phyloP scores from a whole-genome alignment of 2,797 vertebrate species.

The Xenentodon cancila region DNA sequence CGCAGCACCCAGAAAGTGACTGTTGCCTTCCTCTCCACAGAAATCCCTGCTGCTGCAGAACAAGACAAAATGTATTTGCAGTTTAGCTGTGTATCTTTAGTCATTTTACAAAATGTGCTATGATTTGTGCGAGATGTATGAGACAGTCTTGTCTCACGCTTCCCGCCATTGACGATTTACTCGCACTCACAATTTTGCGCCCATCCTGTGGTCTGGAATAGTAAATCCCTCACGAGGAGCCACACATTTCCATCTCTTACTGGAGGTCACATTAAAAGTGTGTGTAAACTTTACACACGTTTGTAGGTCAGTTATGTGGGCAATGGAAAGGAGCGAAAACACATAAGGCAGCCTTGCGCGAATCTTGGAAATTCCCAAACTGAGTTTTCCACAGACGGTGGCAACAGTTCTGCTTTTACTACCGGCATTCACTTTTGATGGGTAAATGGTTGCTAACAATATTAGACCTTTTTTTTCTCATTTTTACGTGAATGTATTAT shows the following conservation, averaged over 20 bases:
- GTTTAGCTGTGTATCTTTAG: no score
- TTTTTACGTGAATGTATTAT: conserved; percentile 30
- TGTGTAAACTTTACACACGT: conserved; percentile 58
- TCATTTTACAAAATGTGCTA: no score
- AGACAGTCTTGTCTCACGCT: not conserved
- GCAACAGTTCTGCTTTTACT: conserved; percentile 25
- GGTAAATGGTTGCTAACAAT: conserved; percentile 33
- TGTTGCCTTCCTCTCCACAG: conserved; percentile 40
- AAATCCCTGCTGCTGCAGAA: conserved; percentile 29
- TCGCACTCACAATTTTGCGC: not conserved
- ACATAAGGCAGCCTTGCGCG: conserved; percentile 39
- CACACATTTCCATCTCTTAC: conserved; percentile 11
- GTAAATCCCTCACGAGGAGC: no score
- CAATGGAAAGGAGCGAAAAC: conserved; percentile 27
- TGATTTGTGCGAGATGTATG: no score
- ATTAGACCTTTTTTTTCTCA: conserved; percentile 9
- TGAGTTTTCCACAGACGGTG: conserved; percentile 65
- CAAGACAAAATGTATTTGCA: not conserved
- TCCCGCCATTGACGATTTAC: not conserved
- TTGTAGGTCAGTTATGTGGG: conserved; percentile 65
- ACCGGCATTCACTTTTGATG: conserved; percentile 50
- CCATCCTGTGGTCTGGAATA: not conserved
- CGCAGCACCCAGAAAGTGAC: conserved; percentile 54
- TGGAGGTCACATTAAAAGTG: conserved; percentile 37
- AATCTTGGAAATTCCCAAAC: conserved; percentile 66